These are phyloP conservation scores for Saguinus midas DNA, from an alignment of 2,113 vertebrate genomes.

Conservation along the genomic window DNA sequence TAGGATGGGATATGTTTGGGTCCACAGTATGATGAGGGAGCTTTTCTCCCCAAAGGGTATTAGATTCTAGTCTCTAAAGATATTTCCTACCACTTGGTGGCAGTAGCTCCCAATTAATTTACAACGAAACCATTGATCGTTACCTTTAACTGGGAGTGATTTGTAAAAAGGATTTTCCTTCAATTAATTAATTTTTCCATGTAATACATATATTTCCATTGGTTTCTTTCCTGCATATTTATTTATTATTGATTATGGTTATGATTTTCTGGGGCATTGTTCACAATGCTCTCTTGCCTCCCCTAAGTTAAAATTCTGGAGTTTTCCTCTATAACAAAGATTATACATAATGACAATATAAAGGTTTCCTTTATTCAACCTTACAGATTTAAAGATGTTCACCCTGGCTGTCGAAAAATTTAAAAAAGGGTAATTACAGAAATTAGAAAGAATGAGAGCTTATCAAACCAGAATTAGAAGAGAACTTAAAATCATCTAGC, in stretches of 20 bases:
- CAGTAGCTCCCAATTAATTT: constrained; percentile 68
- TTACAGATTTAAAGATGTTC: not conserved
- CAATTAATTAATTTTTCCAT: not conserved
- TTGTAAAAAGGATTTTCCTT: not conserved
- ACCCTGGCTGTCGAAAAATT: not conserved
- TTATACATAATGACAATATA: not conserved
- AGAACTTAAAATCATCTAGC: not conserved
- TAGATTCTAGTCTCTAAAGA: not conserved
- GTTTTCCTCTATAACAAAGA: not conserved
- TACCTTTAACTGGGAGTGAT: not conserved
- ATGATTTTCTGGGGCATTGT: not conserved
- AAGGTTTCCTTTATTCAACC: not conserved
- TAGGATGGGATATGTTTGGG: not conserved
- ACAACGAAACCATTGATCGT: not conserved
- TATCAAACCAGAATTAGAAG: not conserved
- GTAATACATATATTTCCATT: not conserved
- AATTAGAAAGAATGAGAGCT: not conserved
- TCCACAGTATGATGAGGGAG: not conserved
- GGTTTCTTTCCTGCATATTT: not conserved
- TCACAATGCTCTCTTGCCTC: not conserved
- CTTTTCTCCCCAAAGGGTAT: not conserved
- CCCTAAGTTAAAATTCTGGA: not conserved
- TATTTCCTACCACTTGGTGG: constrained; percentile 68
- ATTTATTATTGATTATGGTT: not conserved
- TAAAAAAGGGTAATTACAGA: not conserved